These are phyloP conservation scores for Genyomyrus donnyi DNA, from an alignment of 2,113 vertebrate genomes.

Conservation along the genomic window DNA sequence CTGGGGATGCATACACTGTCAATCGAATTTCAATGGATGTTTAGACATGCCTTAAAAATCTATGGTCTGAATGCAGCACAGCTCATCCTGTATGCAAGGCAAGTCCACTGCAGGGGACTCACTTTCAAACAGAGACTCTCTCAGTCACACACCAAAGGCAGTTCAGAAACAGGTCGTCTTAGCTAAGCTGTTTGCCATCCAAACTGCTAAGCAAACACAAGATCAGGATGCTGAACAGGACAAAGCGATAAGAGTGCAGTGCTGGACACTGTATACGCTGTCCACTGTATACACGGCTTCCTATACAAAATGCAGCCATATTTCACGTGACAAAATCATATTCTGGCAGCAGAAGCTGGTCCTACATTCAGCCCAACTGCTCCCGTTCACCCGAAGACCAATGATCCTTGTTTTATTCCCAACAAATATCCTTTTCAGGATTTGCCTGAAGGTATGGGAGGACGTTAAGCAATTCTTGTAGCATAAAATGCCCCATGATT, in stretches of 20 bases:
- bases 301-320: neutral
- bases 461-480: neutral
- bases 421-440: neutral
- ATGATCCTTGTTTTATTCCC: neutral
- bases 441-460: neutral
- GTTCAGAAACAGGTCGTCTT: neutral
- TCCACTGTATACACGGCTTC: neutral
- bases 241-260: neutral
- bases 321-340: neutral
- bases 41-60: neutral
- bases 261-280: neutral
- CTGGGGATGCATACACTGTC: neutral
- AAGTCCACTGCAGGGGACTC: neutral
- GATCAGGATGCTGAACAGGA: neutral
- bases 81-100: neutral
- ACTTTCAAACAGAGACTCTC: neutral
- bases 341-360: neutral
- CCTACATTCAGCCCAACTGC: neutral
- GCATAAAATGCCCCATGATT: neutral
- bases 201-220: neutral
- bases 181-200: neutral
- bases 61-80: neutral
- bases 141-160: neutral
- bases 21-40: neutral
- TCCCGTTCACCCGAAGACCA: neutral